Evolutionary conservation across 2,113 vertebrate species (phyloP), one percentile per base, ranked within the genome.

Genomic region (Scomber colias): DNA sequence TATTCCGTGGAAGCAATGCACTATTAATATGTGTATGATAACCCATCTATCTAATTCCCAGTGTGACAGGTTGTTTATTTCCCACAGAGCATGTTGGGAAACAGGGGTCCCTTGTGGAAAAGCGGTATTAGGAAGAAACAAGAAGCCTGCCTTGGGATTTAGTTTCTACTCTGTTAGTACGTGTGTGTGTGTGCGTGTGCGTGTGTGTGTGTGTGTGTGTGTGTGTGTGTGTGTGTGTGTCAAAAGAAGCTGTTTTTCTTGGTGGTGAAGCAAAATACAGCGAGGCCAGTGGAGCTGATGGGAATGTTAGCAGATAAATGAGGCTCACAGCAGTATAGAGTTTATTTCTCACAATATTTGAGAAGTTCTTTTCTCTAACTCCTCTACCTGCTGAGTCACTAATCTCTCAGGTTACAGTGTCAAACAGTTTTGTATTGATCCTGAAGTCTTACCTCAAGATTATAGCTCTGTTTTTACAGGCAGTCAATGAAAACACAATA

Each of bases 221-320:
- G 35, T 40, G 35, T 9, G 35, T 40, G 35, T 81, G 21, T 45
- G 12, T 66, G 24, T 66, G 30, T 46, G 46, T 46, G 53, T 54
- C n/a, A 21, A 31, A 69, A 65, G n/a, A 69, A 69, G 27, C 51
- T 44, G 63, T 74, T 54, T 56, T 35, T 16, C 31, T 46, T 76
- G 17, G 11, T 40, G 21, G 8, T 27, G 16, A 51, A 60, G 16
- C 16, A 16, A 46, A 49, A 27, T 15, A 21, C 13, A 5, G 13
- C 2, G 16, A 78, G 5, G 24, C 17, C 13, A 1, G 24, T 27
- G n/a, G 46, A 3, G 27, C 21, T 7, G 67, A 13, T 57, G 50
- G 27, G 17, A 55, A 67, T 11, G 55, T 48, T 71, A 8, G 7
- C 27, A 57, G 7, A 60, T 65, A 3, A 57, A 30, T 27, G 24